Percentiles rank a stretch among this genome's conserved stretches.
Conservation (phyloP, 2,797 vertebrate genomes). For the Hyperoplus immaculatus region DNA sequence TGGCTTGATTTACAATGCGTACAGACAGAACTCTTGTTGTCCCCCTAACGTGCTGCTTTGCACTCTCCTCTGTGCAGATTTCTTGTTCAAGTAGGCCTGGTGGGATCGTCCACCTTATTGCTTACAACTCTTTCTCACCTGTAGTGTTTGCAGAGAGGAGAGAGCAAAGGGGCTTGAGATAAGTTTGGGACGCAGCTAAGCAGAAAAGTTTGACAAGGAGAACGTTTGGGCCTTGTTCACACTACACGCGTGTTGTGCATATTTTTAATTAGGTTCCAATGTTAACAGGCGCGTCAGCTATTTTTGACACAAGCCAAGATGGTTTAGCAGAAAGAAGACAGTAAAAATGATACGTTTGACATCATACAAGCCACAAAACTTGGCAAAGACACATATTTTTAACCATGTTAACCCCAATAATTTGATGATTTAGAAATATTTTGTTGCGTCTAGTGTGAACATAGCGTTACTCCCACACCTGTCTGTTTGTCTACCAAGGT, state of each 20-base stretch:
- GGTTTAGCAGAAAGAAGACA: no score
- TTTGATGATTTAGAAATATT: no score
- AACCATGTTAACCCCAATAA: no score
- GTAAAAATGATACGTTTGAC: no score
- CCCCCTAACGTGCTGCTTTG: conserved; percentile 12
- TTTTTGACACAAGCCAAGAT: no score
- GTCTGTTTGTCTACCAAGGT: conserved; percentile 34
- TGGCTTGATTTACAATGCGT: conserved; percentile 34
- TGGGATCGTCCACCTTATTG: conserved; percentile 55
- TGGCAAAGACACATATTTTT: no score
- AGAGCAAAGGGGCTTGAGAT: conserved; percentile 20
- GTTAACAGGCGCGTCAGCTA: no score
- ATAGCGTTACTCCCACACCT: conserved; percentile 14
- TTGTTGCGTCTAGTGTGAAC: no score
- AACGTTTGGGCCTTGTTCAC: conserved; percentile 3
- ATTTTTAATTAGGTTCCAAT: no score
- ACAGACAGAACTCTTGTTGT: conserved; percentile 18
- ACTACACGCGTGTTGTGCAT: no score
- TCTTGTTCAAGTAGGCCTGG: conserved; percentile 48
- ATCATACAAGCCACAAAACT: no score
- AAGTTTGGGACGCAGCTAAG: conserved; percentile 30
- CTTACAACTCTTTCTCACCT: conserved; percentile 29
- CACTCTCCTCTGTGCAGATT: conserved; percentile 35
- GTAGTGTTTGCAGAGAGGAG: conserved; percentile 38
- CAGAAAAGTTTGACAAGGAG: conserved; percentile 22